Evolutionary conservation across 1,140 invertebrate species (phyloP), one percentile per base, ranked within the genome.

Genomic region (Procambarus virginalis): DNA sequence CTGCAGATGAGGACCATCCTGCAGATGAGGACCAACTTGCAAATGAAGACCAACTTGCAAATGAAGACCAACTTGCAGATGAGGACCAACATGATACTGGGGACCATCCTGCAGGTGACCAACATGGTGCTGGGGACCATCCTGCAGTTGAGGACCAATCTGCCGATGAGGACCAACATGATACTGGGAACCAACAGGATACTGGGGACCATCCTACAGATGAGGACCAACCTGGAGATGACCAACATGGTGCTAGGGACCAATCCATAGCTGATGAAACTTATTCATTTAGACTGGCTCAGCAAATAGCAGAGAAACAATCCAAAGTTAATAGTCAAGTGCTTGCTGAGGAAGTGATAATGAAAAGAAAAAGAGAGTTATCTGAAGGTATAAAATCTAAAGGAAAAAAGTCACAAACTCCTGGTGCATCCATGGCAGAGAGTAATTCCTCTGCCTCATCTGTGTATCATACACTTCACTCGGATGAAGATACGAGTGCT

Each of bases 401-500:
- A 77, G 60, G 17, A 14, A 85, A 77, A 45, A 70, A 34, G 70
- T 75, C 70, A 6, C 49, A 6, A 12, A 17, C 22, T 55, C 70
- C 77, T 10, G 55, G 58, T 8, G 60, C 49, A 48, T 75, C 48
- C n/a, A 20, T 70, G 51, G 84, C 51, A 0, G 84, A 85, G 49
- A 85, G 84, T 77, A 58, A 76, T 60, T 76, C 84, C 9, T 85
- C 84, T 1, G 17, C 84, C 14, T 85, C 84, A 51, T 85, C 84
- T 60, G 22, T 85, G 2, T 85, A 85, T 49, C 84, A 85, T 49
- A 85, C 70, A 58, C 49, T 85, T 4, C 45, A 85, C 49, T 75
- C 70, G 51, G 84, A 85, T 77, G 80, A 82, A 55, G 80, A 82
- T 68, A 17, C 58, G 45, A 60, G n/a, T 45, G 60, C 58, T 22